A percentile compares a stretch with the other conserved stretches of the same genome.
Evolutionary conservation across 2,113 vertebrate species (phyloP).

Genomic region (Hiodon tergisus): DNA sequence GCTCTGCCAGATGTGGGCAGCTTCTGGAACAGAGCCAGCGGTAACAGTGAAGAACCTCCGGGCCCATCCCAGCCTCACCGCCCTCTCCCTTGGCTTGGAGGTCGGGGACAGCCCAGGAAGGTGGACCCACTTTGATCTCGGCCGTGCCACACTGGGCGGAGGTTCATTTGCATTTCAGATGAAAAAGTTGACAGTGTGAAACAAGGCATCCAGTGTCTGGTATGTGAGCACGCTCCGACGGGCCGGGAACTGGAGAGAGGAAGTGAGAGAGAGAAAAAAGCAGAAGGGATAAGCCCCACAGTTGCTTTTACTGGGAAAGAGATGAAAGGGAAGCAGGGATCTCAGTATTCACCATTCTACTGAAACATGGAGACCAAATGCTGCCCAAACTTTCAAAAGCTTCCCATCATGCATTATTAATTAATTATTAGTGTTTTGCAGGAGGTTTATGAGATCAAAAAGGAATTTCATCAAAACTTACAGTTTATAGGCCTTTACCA

Average conservation of each 20-base stretch:
- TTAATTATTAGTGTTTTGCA: constrained; percentile 62
- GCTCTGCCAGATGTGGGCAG: constrained; percentile 54
- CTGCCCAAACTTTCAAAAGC: constrained; percentile 84
- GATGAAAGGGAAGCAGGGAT: constrained; percentile 91
- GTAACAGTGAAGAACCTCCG: constrained; percentile 58
- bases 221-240: constrained; percentile 93
- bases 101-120: constrained; percentile 73
- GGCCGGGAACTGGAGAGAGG: constrained; percentile 94
- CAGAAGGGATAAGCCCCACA: constrained; percentile 87
- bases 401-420: constrained; percentile 67
- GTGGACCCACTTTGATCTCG: constrained; percentile 98
- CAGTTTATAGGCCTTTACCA: constrained; percentile 24
- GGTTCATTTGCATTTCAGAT: constrained; percentile 99
- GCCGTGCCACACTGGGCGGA: constrained; percentile 92
- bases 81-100: constrained; percentile 54
- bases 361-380: constrained; percentile 94
- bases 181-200: constrained; percentile 98
- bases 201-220: constrained; percentile 99
- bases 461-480: constrained; percentile 36
- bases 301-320: constrained; percentile 92
- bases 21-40: constrained; percentile 51
- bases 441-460: constrained; percentile 62
- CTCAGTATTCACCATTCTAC: constrained; percentile 80
- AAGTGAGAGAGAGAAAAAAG: constrained; percentile 89
- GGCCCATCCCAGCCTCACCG: constrained; percentile 40